Evolutionary conservation across 1,140 invertebrate genomes (phyloP).

Genomic region (Aphis gossypii): DNA sequence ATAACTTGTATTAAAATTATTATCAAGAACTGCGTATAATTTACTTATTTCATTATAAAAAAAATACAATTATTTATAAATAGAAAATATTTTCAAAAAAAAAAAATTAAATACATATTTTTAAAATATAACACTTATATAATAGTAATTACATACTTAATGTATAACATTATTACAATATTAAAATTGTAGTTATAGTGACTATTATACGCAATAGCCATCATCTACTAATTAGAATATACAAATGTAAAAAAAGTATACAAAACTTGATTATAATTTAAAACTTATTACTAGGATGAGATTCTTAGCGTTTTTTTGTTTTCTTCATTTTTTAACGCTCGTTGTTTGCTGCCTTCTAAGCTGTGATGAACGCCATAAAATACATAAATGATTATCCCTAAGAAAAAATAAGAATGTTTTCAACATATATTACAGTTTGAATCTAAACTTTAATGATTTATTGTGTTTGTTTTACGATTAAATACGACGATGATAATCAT

Average conservation of each 20-base stretch:
- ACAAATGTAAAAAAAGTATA: not conserved
- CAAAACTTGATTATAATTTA: not conserved
- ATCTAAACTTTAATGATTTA: not conserved
- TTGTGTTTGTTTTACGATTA: not conserved
- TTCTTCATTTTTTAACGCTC: not conserved
- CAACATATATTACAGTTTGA: not conserved
- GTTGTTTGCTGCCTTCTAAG: not conserved
- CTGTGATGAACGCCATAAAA: slow-evolving; percentile 28
- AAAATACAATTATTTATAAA: not conserved
- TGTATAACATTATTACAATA: not conserved
- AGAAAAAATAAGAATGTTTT: not conserved
- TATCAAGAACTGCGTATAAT: not conserved
- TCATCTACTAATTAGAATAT: not conserved
- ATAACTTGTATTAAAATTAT: not conserved
- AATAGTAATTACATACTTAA: not conserved
- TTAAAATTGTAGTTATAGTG: not conserved
- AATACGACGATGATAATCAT: too few relatives aligned
- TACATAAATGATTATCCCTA: slow-evolving; percentile 12
- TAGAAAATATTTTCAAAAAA: not conserved
- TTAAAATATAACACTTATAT: not conserved
- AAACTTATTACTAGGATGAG: not conserved
- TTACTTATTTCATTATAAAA: not conserved
- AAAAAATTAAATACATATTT: not conserved
- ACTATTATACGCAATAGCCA: not conserved
- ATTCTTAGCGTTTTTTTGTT: not conserved